Base-by-base conservation (phyloP, 2,113 vertebrate species). In the Merops nubicus region DNA sequence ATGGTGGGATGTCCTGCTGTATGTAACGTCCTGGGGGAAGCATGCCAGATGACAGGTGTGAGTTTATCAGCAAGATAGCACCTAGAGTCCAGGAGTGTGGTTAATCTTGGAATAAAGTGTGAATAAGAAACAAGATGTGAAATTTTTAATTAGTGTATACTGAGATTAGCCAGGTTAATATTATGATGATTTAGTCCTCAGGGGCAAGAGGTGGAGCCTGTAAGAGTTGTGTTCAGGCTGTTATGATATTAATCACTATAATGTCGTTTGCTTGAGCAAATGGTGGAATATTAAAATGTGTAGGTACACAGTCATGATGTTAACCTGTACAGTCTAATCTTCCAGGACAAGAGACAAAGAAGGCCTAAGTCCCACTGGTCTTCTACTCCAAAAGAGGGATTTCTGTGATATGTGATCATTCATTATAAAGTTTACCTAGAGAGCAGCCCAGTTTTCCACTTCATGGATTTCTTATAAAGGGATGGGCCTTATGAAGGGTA, bases 11-110 rank as follows among this genome's bases (percentile, higher is more conserved):
- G 45, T 75, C 17, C 40, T 42, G 25, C 38, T 77, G 45, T 57
- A n/a, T 1, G 5, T 4, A 3, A 3, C 5, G 31, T 29, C 33
- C 13, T 21, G 56, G 9, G 50, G 9, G 20, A 4, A 65, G 4
- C 53, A 29, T 0, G 1, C 17, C 56, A 16, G 28, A 29, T 45
- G 25, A 23, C 3, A 59, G 15, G 19, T 1, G 1, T 6, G 69
- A 50, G 65, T 47, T 45, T 50, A 25, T 40, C 75, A 69, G 33
- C 19, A 36, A 74, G 40, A 60, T 22, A 54, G 23, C 12, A 38
- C 4, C 7, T 6, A 3, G 20, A 60, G 34, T 14, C 26, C 50
- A 74, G 22, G 38, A 63, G 40, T 45, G 34, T 2, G 9, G 15
- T 23, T 59, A 45, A 22, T 40, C 33, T 50, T 43, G 38, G 38